A percentile compares a stretch with the other conserved stretches of the same genome.
Evolutionary conservation across 2,113 vertebrate species (phyloP).

Genomic region (Vidua chalybeata): DNA sequence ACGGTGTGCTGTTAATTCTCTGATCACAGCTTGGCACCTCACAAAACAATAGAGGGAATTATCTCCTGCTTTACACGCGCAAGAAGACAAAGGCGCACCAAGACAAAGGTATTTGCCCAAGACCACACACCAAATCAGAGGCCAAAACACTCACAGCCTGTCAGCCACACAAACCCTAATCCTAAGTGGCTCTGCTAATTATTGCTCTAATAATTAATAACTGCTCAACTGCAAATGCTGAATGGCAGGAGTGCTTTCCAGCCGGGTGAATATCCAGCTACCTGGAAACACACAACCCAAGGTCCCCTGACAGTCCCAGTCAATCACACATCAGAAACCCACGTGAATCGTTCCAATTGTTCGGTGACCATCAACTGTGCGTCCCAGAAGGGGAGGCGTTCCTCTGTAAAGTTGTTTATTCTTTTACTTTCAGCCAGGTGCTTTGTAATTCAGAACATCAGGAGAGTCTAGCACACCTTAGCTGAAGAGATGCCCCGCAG

Average conservation of each 20-base stretch:
- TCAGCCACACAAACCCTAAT: background rate
- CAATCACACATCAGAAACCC: background rate
- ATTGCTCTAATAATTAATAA: background rate
- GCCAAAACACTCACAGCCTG: background rate
- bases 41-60: background rate
- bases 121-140: background rate
- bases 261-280: background rate
- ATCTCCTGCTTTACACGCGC: rapidly evolving
- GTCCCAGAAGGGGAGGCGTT: background rate
- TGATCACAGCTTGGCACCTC: background rate
- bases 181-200: background rate
- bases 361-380: background rate
- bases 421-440: background rate
- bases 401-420: background rate
- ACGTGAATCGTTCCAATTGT: background rate
- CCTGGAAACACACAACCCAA: background rate
- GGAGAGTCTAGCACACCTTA: background rate
- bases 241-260: background rate
- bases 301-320: background rate
- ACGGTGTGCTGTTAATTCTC: rapidly evolving
- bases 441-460: background rate
- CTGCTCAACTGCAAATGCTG: background rate
- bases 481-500: background rate
- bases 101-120: background rate
- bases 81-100: background rate